Percentiles rank a stretch among this genome's conserved stretches.
phyloP scores from a whole-genome alignment of 2,888 invertebrate genomes.

The Nemoura dubitans region DNA sequence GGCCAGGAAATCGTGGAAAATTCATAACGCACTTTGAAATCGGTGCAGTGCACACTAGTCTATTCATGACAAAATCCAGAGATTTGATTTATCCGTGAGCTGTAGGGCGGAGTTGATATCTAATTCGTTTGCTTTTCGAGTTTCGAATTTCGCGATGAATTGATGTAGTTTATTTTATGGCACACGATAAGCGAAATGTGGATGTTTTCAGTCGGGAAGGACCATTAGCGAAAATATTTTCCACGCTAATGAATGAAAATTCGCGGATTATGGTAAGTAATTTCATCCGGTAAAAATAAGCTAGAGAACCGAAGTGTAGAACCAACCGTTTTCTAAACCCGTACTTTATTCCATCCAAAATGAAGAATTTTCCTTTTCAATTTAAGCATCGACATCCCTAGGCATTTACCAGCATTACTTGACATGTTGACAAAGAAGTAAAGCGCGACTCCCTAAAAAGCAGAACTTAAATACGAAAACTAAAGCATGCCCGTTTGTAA shows the following conservation, averaged over 20 bases:
- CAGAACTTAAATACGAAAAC: neutral
- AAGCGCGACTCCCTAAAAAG: too few relatives aligned
- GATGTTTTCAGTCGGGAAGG: too few relatives aligned
- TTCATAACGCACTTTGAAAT: neutral
- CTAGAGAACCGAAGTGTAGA: neutral
- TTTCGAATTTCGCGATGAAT: neutral
- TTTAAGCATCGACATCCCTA: neutral
- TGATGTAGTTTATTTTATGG: neutral
- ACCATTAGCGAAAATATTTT: neutral
- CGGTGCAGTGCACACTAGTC: neutral
- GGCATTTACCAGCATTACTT: neutral
- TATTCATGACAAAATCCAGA: neutral
- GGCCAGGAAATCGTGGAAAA: neutral
- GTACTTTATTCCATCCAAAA: neutral
- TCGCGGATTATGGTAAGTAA: neutral
- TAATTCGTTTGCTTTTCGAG: neutral
- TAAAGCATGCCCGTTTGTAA: neutral
- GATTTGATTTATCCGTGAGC: neutral
- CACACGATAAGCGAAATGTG: neutral
- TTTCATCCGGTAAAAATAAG: neutral
- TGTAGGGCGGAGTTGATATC: neutral
- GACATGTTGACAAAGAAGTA: neutral
- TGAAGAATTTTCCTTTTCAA: neutral
- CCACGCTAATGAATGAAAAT: neutral
- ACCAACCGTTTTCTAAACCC: neutral